Evolutionary conservation across 2,888 invertebrate species (phyloP), one percentile per base, ranked within the genome.

Genomic region (Calameuta pallipes): DNA sequence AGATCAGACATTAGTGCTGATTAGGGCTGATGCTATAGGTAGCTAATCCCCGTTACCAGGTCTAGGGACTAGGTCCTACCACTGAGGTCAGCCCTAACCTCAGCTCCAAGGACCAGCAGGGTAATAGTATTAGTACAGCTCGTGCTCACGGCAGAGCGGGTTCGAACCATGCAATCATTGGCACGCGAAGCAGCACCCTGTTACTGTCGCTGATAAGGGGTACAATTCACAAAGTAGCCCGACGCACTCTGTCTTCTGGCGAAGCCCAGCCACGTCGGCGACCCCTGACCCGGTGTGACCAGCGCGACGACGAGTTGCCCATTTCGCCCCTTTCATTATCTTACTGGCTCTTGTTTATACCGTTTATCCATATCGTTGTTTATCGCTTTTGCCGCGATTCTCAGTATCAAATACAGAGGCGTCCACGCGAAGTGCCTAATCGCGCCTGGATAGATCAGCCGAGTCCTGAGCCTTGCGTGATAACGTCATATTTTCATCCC

Each of bases 91-190:
- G 70, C 15, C 41, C 41, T 41, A 41, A 41, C 41, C 41, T 41
- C 15, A 41, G 4, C 41, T 31, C 70, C 33, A 70, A 70, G 70
- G 33, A 30, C 70, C 70, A 6, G 30, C 30, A 70, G 30, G 79
- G 82, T 85, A 86, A 87, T 87, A 82, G 85, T 83, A 86, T 88
- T 88, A 85, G 85, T 83, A 82, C 82, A 82, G 81, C 83, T 83
- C 79, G 79, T 82, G 82, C 83, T 85, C 81, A 86, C 83, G 84
- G 83, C 84, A 86, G 84, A 86, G 85, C 82, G 84, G 84, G 81
- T 84, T 80, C 79, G 83, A 85, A 86, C 85, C 86, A 83, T 86
- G 86, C 86, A 87, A 89, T 89, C 87, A 88, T 85, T 83, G 85
- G 81, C 86, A 86, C 85, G 85, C 87, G 85, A 89, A 85, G 85